Conservation (phyloP, 2,888 invertebrate genomes). For the Dynastes hyllus region DNA sequence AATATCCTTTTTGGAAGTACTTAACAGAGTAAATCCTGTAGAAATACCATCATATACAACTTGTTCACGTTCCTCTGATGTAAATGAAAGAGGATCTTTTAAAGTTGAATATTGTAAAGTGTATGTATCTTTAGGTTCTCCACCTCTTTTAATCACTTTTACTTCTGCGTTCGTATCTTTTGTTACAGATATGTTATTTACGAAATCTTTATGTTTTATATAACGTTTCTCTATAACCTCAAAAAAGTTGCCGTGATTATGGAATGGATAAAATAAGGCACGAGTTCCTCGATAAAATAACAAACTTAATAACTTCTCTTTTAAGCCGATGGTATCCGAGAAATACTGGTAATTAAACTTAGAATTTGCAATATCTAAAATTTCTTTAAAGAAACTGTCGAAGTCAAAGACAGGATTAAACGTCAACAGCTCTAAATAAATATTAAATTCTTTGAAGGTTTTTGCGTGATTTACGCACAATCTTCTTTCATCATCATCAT, state of each 20-base stretch:
- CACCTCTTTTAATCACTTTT: conserved; percentile 29
- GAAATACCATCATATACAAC: conserved; percentile 32
- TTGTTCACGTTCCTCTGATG: conserved; percentile 19
- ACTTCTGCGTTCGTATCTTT: conserved; percentile 46
- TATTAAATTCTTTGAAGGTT: conserved; percentile 60
- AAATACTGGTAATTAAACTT: conserved; percentile 49
- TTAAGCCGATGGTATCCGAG: conserved; percentile 37
- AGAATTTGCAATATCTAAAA: conserved; percentile 58
- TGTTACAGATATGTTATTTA: conserved; percentile 47
- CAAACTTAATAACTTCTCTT: conserved; percentile 49
- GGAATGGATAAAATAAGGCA: conserved; percentile 46
- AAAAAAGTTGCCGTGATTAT: conserved; percentile 19
- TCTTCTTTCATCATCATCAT: conserved; percentile 60
- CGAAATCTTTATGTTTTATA: conserved; percentile 41
- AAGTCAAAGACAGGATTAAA: conserved; percentile 61
- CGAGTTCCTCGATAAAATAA: conserved; percentile 43
- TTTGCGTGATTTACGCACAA: conserved; percentile 63
- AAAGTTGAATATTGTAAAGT: conserved; percentile 26
- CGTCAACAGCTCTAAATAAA: conserved; percentile 61
- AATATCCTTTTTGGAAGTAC: conserved; percentile 13
- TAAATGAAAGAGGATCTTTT: conserved; percentile 38
- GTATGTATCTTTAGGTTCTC: conserved; percentile 20
- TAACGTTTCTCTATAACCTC: conserved; percentile 49
- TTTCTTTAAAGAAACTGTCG: conserved; percentile 63
- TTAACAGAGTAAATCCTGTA: conserved; percentile 39